Evolutionary conservation across 2,888 invertebrate species (phyloP).

Genomic region (Drosophila pseudotalamancana): DNA sequence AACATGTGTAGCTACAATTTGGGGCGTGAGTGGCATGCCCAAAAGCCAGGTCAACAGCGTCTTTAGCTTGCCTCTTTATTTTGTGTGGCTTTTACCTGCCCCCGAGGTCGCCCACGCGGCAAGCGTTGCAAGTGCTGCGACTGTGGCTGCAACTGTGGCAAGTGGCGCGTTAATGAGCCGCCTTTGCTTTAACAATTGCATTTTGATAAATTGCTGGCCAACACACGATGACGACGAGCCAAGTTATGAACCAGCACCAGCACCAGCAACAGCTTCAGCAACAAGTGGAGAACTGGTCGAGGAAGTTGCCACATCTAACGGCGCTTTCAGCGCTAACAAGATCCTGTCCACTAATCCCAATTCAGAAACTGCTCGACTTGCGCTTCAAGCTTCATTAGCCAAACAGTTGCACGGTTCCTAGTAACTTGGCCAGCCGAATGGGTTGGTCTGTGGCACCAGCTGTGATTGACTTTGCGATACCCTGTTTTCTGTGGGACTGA

Average conservation of each 20-base stretch:
- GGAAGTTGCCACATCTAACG: conserved; percentile 53
- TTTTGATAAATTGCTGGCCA: conserved; percentile 65
- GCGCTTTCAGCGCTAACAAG: conserved; percentile 55
- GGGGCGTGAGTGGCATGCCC: conserved; percentile 50
- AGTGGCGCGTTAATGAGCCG: conserved; percentile 68
- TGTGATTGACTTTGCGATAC: no score
- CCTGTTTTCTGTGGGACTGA: no score
- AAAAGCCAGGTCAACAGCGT: conserved; percentile 48
- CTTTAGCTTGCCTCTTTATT: conserved; percentile 24
- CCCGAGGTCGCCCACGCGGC: conserved; percentile 42
- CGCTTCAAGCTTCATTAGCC: conserved; percentile 72
- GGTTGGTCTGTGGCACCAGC: no score
- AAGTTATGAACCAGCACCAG: conserved; percentile 5
- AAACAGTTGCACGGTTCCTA: conserved; percentile 34
- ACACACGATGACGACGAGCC: neutral
- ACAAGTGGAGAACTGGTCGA: conserved; percentile 24
- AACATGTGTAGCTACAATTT: conserved; percentile 61
- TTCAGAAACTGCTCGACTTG: conserved; percentile 40
- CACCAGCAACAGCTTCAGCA: neutral
- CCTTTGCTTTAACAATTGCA: conserved; percentile 41
- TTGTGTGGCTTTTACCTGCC: conserved; percentile 11
- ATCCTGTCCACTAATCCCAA: conserved; percentile 60
- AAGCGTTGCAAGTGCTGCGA: neutral
- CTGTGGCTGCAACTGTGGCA: conserved; percentile 13
- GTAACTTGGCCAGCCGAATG: no score